These are phyloP conservation scores for Parthenolecanium corni DNA, from an alignment of 2,888 invertebrate genomes.

Conservation along the genomic window DNA sequence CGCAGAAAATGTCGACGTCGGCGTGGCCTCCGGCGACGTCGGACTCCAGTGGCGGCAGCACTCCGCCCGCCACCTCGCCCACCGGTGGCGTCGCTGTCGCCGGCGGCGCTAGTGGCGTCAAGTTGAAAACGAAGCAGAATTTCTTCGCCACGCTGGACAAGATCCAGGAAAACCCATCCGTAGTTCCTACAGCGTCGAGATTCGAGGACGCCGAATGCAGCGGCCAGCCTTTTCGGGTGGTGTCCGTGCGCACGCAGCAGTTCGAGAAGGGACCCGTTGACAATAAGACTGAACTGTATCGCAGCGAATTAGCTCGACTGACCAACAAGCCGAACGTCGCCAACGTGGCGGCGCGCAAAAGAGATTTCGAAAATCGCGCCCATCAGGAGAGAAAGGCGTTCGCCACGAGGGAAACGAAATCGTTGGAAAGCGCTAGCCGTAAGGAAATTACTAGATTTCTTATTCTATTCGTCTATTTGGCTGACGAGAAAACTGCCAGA, in stretches of 20 bases:
- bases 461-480: too few relatives aligned
- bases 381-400: constrained; percentile 36
- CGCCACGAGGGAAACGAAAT: constrained; percentile 44
- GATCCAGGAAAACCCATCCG: constrained; percentile 48
- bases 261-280: constrained; percentile 55
- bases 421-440: constrained; percentile 41
- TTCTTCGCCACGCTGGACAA: constrained; percentile 52
- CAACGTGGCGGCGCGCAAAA: constrained; percentile 58
- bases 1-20: constrained; percentile 59
- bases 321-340: constrained; percentile 57
- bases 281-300: constrained; percentile 49
- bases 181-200: background rate
- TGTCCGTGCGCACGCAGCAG: constrained; percentile 60
- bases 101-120: constrained; percentile 45
- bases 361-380: constrained; percentile 55
- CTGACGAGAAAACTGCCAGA: too few relatives aligned
- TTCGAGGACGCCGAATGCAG: background rate
- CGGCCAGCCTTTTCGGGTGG: constrained; percentile 44
- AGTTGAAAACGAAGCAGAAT: constrained; percentile 33
- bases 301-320: constrained; percentile 54
- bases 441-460: too few relatives aligned
- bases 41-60: background rate
- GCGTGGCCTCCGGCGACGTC: constrained; percentile 51
- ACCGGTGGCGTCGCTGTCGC: constrained; percentile 34
- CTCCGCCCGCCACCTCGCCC: background rate